Evolutionary conservation across 2,797 vertebrate species (phyloP).

Genomic region (Chanos chanos): DNA sequence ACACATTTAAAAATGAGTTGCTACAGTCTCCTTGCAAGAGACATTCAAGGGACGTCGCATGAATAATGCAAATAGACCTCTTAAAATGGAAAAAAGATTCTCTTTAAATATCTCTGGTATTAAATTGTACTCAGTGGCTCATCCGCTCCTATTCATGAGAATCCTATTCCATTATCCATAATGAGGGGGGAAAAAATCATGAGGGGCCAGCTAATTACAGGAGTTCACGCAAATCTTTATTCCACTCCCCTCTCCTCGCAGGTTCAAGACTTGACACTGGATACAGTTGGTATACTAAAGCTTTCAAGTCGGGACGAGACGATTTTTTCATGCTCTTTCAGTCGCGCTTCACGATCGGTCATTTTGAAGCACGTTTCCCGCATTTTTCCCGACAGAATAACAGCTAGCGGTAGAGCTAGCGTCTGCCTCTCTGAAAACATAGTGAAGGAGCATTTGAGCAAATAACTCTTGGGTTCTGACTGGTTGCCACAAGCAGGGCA

Average conservation of each 20-base stretch:
- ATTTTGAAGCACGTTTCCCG: constrained; percentile 22
- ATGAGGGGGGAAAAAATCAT: constrained; percentile 59
- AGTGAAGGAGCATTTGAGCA: constrained; percentile 13
- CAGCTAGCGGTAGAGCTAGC: not conserved
- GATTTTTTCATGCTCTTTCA: constrained; percentile 25
- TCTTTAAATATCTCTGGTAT: constrained; percentile 68
- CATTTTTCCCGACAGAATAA: not conserved
- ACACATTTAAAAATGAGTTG: constrained; percentile 35
- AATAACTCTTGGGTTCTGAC: constrained; percentile 12
- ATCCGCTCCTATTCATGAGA: constrained; percentile 63
- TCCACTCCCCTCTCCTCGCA: constrained; percentile 29
- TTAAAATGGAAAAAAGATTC: constrained; percentile 63
- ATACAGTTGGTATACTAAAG: constrained; percentile 31
- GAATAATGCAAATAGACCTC: constrained; percentile 71
- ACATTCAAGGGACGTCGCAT: constrained; percentile 58
- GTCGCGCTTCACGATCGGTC: constrained; percentile 33
- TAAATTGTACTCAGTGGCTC: constrained; percentile 69
- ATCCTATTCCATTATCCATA: constrained; percentile 64
- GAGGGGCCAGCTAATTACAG: constrained; percentile 43
- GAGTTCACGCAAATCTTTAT: constrained; percentile 26
- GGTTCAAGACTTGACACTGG: constrained; percentile 39
- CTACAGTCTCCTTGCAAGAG: constrained; percentile 49
- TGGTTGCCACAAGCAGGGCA: constrained; percentile 3
- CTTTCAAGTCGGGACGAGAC: constrained; percentile 37
- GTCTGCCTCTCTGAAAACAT: constrained; percentile 8